A percentile compares a stretch with the other conserved stretches of the same genome.
phyloP scores from a whole-genome alignment of 2,113 vertebrate species.

The Leuciscus idus region DNA sequence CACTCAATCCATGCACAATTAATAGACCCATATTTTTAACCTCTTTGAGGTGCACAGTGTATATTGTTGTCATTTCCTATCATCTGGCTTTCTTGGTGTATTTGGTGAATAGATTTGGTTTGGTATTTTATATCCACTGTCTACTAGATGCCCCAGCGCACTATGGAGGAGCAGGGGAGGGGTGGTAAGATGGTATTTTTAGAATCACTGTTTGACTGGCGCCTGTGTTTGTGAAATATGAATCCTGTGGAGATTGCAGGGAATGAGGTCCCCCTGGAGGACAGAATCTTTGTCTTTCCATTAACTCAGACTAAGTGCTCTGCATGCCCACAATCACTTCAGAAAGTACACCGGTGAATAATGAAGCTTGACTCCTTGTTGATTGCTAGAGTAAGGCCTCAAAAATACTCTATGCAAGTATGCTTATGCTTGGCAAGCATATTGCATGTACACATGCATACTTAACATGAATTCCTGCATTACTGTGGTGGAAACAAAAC shows the following conservation, averaged over 20 bases:
- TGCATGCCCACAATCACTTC: slow-evolving; percentile 12
- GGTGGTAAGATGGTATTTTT: slow-evolving; percentile 39
- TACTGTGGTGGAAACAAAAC: not conserved
- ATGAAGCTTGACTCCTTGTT: slow-evolving; percentile 2
- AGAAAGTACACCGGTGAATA: slow-evolving; percentile 37
- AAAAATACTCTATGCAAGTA: not conserved
- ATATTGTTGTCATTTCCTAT: not conserved
- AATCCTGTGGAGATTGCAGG: slow-evolving; percentile 38
- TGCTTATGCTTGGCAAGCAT: not conserved
- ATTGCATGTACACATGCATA: not conserved
- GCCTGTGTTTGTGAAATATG: slow-evolving; percentile 52
- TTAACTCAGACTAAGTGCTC: slow-evolving; percentile 47
- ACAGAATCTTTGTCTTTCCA: slow-evolving; percentile 45
- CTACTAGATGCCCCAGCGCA: not conserved
- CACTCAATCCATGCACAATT: not conserved
- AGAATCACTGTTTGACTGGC: slow-evolving; percentile 41
- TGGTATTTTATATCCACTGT: not conserved
- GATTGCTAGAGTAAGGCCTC: not conserved
- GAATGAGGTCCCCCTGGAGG: slow-evolving; percentile 31
- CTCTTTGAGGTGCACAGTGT: not conserved
- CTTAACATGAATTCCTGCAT: slow-evolving; percentile 12
- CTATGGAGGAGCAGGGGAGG: not conserved
- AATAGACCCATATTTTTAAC: not conserved
- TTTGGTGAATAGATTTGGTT: not conserved
- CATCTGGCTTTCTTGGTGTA: not conserved